These are phyloP conservation scores for Lerema accius DNA, from an alignment of 1,140 invertebrate species.

Conservation along the genomic window DNA sequence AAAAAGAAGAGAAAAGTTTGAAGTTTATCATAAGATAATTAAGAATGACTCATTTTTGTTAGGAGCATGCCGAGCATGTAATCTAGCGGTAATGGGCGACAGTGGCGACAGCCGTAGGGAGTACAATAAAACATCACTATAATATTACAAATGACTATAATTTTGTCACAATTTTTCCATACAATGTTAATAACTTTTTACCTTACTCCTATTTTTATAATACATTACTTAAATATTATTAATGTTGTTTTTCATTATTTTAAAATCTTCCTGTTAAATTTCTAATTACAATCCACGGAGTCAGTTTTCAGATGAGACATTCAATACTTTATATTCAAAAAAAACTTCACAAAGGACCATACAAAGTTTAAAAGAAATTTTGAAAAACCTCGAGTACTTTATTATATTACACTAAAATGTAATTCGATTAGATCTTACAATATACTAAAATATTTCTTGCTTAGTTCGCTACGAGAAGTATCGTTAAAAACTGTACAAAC, in stretches of 20 bases:
- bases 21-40: too few relatives aligned
- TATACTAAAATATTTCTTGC: conserved; percentile 81
- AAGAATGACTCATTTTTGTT: too few relatives aligned
- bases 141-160: conserved; percentile 83
- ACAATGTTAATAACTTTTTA: conserved; percentile 83
- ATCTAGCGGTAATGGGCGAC: too few relatives aligned
- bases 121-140: too few relatives aligned
- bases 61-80: too few relatives aligned
- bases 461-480: conserved; percentile 78
- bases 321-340: conserved; percentile 57
- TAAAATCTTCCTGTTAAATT: conserved; percentile 77
- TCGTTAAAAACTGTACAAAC: conserved; percentile 81
- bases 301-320: conserved; percentile 67
- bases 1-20: too few relatives aligned
- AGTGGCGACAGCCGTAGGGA: too few relatives aligned
- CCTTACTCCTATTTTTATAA: conserved; percentile 80
- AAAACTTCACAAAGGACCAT: conserved; percentile 56
- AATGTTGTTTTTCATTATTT: conserved; percentile 77
- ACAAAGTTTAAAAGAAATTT: conserved; percentile 69
- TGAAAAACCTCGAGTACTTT: conserved; percentile 65
- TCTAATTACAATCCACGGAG: conserved; percentile 76
- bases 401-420: conserved; percentile 76
- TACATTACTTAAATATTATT: conserved; percentile 79
- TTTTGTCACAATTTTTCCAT: conserved; percentile 82
- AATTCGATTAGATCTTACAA: conserved; percentile 80